These are phyloP conservation scores for Colius striatus DNA, from an alignment of 2,113 vertebrate genomes.

Conservation along the genomic window DNA sequence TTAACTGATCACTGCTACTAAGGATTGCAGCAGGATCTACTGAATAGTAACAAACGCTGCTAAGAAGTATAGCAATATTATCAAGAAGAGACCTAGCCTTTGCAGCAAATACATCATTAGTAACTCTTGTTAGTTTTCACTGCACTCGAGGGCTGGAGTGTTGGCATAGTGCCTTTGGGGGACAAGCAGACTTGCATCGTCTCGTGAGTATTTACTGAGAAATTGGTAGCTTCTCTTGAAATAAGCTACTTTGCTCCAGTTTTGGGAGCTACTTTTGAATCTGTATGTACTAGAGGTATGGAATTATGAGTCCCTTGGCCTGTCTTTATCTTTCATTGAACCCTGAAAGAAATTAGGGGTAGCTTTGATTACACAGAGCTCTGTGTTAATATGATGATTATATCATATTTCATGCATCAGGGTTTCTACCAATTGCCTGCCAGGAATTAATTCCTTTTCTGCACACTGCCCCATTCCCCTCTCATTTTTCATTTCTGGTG, in stretches of 20 bases:
- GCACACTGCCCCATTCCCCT: not conserved
- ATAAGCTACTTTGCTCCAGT: not conserved
- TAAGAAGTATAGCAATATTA: not conserved
- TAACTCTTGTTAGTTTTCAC: not conserved
- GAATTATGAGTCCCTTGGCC: not conserved
- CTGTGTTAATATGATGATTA: not conserved
- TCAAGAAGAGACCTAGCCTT: not conserved
- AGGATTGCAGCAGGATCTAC: not conserved
- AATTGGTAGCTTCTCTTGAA: not conserved
- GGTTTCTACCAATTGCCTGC: slow-evolving; percentile 11
- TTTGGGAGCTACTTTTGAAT: not conserved
- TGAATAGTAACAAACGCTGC: slow-evolving; percentile 2
- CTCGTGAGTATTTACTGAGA: not conserved
- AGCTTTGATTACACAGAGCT: not conserved
- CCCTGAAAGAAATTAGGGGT: not conserved
- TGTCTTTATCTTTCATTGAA: not conserved
- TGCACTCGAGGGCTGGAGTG: not conserved
- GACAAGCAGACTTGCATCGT: not conserved
- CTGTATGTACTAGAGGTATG: not conserved
- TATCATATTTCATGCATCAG: not conserved
- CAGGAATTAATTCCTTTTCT: not conserved
- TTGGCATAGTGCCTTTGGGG: not conserved
- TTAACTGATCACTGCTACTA: not conserved
- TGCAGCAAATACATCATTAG: not conserved
- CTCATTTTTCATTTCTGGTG: not conserved